These are phyloP conservation scores for Isaurus tuberculatus DNA, from an alignment of 92 coral and sea anemone species.

Conservation along the genomic window DNA sequence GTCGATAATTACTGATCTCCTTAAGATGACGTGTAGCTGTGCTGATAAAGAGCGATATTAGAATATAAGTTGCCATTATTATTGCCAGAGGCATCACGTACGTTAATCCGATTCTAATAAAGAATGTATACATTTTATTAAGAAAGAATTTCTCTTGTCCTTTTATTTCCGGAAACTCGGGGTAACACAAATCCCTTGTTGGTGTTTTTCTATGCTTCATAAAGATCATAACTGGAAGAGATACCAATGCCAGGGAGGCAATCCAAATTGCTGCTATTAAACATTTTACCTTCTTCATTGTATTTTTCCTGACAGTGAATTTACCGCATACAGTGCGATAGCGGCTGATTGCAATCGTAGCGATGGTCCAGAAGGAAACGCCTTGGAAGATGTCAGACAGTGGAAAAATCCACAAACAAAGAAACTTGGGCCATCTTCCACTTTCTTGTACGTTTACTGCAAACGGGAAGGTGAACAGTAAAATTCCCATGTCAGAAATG, in stretches of 20 bases:
- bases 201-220: neutral
- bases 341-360: slow-evolving; percentile 18
- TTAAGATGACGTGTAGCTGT: neutral
- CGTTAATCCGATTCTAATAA: neutral
- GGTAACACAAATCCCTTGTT: neutral
- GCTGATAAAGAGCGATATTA: neutral
- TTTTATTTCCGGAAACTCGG: neutral
- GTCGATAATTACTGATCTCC: neutral
- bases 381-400: slow-evolving; percentile 40
- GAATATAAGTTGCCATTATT: slow-evolving; percentile 15
- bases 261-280: slow-evolving; percentile 13
- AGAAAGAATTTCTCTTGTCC: neutral
- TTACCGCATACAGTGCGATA: slow-evolving; percentile 18
- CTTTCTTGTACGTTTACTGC: slow-evolving; percentile 20
- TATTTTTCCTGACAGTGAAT: neutral
- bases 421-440: slow-evolving; percentile 15
- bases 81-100: slow-evolving; percentile 1
- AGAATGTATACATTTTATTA: neutral
- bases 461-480: slow-evolving; percentile 26
- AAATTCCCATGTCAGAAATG: slow-evolving; percentile 24
- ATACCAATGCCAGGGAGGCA: neutral
- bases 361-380: slow-evolving; percentile 25
- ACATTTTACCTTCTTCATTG: neutral
- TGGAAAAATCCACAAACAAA: slow-evolving; percentile 10
- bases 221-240: neutral